Evolutionary conservation across 2,113 vertebrate genomes (phyloP).

Genomic region (Oreochromis tanganicae): DNA sequence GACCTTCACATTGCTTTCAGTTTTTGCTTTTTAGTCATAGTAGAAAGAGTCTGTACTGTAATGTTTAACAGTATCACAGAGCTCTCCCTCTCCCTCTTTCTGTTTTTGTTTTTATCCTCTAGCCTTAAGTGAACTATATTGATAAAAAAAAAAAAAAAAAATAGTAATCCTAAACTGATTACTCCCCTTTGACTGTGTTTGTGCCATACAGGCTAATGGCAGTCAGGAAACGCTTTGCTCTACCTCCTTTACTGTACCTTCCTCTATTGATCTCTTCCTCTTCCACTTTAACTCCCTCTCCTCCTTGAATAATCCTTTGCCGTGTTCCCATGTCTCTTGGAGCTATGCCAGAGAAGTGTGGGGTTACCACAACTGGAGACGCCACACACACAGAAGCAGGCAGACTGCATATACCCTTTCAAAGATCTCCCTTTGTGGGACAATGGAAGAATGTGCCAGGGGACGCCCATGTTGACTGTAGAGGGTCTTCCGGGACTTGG

Average conservation of each 20-base stretch:
- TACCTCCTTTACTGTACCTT: conserved; percentile 14
- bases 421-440: conserved; percentile 2
- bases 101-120: neutral
- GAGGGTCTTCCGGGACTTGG: neutral
- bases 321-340: conserved; percentile 59
- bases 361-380: conserved; percentile 47
- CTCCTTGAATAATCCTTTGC: conserved; percentile 55
- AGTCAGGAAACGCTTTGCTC: conserved; percentile 40
- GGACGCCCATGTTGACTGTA: conserved; percentile 21
- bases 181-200: neutral
- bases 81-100: neutral
- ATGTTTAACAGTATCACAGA: neutral
- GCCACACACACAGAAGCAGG: neutral
- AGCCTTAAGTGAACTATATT: neutral
- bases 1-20: neutral
- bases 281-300: conserved; percentile 50
- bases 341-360: conserved; percentile 46
- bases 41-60: neutral
- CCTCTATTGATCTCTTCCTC: conserved; percentile 48
- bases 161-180: conserved; percentile 13
- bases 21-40: neutral
- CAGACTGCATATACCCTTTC: conserved; percentile 1
- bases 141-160: conserved; percentile 18
- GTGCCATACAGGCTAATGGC: conserved; percentile 4
- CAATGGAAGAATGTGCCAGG: conserved; percentile 22